Percentiles rank a stretch among this genome's conserved stretches.
Evolutionary conservation across 2,888 invertebrate species (phyloP).

Genomic region (Stenichneumon culpator): DNA sequence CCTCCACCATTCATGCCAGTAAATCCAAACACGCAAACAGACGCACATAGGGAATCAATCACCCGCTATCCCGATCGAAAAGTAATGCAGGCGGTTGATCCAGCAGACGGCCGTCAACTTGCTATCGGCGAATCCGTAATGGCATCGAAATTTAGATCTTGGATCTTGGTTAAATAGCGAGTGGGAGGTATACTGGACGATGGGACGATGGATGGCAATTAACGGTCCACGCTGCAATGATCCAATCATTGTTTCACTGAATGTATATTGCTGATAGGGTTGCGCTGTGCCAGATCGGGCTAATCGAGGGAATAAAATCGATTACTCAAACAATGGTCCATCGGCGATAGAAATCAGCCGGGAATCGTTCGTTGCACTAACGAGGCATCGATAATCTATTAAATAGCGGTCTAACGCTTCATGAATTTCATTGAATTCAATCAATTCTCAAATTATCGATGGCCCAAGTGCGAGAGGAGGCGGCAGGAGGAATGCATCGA

Average conservation of each 20-base stretch:
- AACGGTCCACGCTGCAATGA: not conserved
- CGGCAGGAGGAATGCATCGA: constrained; percentile 17
- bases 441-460: constrained; percentile 52
- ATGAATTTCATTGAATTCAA: constrained; percentile 57
- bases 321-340: constrained; percentile 9
- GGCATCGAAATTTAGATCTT: not conserved
- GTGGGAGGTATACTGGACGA: not conserved
- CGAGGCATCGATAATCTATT: constrained; percentile 51
- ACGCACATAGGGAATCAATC: constrained; percentile 44
- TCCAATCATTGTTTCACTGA: not conserved
- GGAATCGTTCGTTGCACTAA: constrained; percentile 31
- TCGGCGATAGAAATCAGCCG: constrained; percentile 34
- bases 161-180: not conserved
- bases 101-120: not conserved
- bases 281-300: not conserved
- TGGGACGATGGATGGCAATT: not conserved
- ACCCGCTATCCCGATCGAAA: constrained; percentile 9
- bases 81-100: constrained; percentile 1
- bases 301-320: not conserved
- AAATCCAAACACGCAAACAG: constrained; percentile 50
- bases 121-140: not conserved
- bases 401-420: constrained; percentile 32
- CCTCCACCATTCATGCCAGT: constrained; percentile 15
- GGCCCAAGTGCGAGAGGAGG: constrained; percentile 1
- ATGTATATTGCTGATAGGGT: not conserved